Base-by-base conservation (phyloP, 2,113 vertebrate species). In the Nerophis lumbriciformis region DNA sequence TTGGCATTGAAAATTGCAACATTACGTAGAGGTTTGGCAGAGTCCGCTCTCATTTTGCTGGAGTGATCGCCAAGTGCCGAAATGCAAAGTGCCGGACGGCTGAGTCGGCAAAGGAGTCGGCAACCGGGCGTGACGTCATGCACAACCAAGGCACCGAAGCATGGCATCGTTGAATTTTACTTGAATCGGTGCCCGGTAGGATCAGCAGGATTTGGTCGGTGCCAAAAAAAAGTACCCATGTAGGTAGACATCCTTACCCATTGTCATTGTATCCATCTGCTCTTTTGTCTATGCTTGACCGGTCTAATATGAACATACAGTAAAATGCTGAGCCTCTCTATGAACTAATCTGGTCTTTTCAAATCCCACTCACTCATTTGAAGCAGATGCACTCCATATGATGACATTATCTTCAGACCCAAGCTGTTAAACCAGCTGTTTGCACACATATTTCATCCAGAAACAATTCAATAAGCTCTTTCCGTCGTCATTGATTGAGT, bases 201-300 rank as follows among this genome's bases (percentile, higher is more conserved):
- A 28, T 2, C 28, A 28, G 28, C 28, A 28, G 28, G 28, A 28
- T 28, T 28, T 28, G 28, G 2, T 28, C 28, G 28, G 28, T 28
- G 28, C 28, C 28, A 28, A 28, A 28, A 28, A 28, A 28, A 28
- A 28, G 28, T 28, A 28, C 28, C 28, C 2, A 28, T 28, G 3
- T 28, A 28, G 28, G 28, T 28, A 28, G 28, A 1, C 28, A 28
- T 28, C 28, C 28, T 28, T 28, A 28, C 28, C 28, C 47, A 66
- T 15, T 39, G 12, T 2, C 12, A 54, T 47, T 57, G 52, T 61
- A 53, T 73, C 47, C 65, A 72, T 68, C 70, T 77, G 74, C 15
- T 19, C 13, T 4, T 12, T 57, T 71, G 64, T 69, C 75, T 63
- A 63, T 63, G 5, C 71, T 64, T 76, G 62, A 66, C 69, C 71